Conservation (phyloP, 2,797 vertebrate genomes). For the Brachyrhaphis roseni region DNA sequence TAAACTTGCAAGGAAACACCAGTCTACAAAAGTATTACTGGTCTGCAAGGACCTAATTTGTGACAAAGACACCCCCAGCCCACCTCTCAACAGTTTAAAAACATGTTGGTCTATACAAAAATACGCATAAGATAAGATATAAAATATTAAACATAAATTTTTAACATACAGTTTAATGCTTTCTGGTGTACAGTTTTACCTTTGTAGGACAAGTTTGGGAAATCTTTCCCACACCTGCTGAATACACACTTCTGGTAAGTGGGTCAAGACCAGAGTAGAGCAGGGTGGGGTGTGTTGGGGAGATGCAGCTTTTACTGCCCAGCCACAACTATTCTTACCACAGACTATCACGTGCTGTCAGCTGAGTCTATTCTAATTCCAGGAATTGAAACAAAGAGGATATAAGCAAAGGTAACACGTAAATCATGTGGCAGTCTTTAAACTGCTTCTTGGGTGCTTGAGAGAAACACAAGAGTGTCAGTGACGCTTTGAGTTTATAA, state of each 20-base stretch:
- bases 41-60: neutral
- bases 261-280: conserved; percentile 72
- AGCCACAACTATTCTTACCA: conserved; percentile 76
- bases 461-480: conserved; percentile 26
- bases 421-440: conserved; percentile 48
- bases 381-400: conserved; percentile 65
- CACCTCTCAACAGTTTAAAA: neutral
- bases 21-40: neutral
- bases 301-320: conserved; percentile 72
- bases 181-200: conserved; percentile 35
- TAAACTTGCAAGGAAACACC: neutral
- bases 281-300: conserved; percentile 41
- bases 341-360: conserved; percentile 60
- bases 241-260: conserved; percentile 72
- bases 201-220: conserved; percentile 57
- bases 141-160: neutral
- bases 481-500: conserved; percentile 20
- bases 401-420: conserved; percentile 60
- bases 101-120: neutral
- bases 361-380: conserved; percentile 63
- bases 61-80: neutral
- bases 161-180: neutral
- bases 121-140: neutral
- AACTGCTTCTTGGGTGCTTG: conserved; percentile 26
- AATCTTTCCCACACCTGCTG: conserved; percentile 70